These are phyloP conservation scores for Halcyon leucocephala DNA, from an alignment of 2,797 vertebrate genomes.

Conservation along the genomic window DNA sequence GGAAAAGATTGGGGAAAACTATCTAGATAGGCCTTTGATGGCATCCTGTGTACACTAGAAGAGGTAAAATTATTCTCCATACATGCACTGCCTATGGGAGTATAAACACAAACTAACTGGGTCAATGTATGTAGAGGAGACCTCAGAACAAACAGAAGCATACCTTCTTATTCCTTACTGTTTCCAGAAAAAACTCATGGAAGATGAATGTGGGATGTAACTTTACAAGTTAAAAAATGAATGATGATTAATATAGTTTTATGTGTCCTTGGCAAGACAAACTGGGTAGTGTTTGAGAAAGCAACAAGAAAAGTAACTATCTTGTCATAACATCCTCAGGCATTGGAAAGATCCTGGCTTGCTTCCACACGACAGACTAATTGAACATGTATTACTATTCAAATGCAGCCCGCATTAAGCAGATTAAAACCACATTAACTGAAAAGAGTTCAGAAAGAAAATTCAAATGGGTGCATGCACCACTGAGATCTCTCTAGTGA, in stretches of 20 bases:
- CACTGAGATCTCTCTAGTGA: background rate
- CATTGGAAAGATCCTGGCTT: conserved; percentile 41
- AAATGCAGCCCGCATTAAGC: conserved; percentile 29
- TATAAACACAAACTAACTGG: background rate
- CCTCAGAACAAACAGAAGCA: background rate
- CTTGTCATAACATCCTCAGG: conserved; percentile 63
- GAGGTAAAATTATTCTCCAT: background rate
- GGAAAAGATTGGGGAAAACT: background rate
- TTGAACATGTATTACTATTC: conserved; percentile 40
- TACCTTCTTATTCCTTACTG: background rate
- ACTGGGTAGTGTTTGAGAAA: conserved; percentile 31
- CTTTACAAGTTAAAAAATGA: conserved; percentile 10
- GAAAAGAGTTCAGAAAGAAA: conserved; percentile 42
- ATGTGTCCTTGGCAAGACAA: conserved; percentile 49
- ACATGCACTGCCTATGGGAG: background rate
- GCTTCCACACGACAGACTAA: conserved; percentile 31
- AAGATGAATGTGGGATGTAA: conserved; percentile 22
- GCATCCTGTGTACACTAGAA: background rate
- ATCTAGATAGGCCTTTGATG: background rate
- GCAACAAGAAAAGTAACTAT: conserved; percentile 55
- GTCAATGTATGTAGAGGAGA: background rate
- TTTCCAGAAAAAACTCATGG: background rate
- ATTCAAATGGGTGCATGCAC: background rate
- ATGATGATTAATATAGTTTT: conserved; percentile 40
- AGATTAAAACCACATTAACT: conserved; percentile 48